These are phyloP conservation scores for Cylindroiulus punctatus DNA, from an alignment of 2,888 invertebrate species.

Conservation along the genomic window DNA sequence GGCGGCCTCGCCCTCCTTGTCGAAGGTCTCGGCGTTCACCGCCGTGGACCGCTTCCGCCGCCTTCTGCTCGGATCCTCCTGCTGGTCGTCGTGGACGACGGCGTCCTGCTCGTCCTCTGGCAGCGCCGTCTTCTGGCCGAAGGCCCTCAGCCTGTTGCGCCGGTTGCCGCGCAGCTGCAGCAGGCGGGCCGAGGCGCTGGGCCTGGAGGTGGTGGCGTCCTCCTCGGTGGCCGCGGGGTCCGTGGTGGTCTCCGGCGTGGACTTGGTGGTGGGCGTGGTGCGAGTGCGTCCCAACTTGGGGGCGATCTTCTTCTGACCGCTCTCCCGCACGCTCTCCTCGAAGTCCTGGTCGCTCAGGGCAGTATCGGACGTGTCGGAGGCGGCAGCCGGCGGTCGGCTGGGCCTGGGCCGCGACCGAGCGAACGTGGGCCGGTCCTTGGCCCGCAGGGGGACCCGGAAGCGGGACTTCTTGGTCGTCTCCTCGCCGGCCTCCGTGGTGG, in stretches of 20 bases:
- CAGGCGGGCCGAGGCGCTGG: conserved; percentile 51
- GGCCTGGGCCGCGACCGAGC: neutral
- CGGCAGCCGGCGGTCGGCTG: neutral
- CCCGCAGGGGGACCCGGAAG: conserved; percentile 54
- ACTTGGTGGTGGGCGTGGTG: neutral
- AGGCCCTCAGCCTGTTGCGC: conserved; percentile 6
- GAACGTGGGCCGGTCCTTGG: conserved; percentile 45
- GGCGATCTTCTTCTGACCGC: conserved; percentile 19
- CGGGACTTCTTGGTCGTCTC: conserved; percentile 53
- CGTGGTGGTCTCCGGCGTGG: neutral
- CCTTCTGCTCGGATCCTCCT: neutral
- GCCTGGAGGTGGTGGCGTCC: conserved; percentile 45
- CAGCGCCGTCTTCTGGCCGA: conserved; percentile 7
- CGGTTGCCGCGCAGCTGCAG: conserved; percentile 50
- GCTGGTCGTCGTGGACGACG: neutral
- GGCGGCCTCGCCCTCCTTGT: conserved; percentile 55
- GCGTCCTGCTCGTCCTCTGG: neutral
- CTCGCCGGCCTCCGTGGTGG: neutral
- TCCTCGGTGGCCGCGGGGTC: neutral
- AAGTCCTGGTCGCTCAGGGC: conserved; percentile 54
- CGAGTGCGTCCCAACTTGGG: conserved; percentile 11
- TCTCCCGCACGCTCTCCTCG: conserved; percentile 52
- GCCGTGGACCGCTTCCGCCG: conserved; percentile 53
- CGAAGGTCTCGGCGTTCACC: conserved; percentile 49
- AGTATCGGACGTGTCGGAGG: conserved; percentile 16